Evolutionary conservation across 1,140 invertebrate species (phyloP), one percentile per base, ranked within the genome.

Genomic region (Drosophila erecta): DNA sequence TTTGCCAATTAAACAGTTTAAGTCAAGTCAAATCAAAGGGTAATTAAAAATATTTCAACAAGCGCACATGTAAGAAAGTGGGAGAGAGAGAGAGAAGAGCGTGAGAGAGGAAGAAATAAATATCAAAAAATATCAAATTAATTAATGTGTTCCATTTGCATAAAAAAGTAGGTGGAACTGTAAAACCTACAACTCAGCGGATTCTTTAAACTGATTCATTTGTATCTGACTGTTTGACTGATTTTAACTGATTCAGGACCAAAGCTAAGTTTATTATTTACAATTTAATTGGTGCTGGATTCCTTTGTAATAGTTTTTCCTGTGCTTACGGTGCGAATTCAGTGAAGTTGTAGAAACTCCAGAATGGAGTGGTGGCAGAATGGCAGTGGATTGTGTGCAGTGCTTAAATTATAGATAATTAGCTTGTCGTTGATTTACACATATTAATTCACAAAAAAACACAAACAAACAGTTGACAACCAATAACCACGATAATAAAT

Each of bases 61-160:
- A 86, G 79, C 81, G 81, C 83, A 87, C 83, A 86, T 87, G 65
- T 85, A 83, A 79, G 58, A 89, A 75, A 85, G 81, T 76, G 57
- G 81, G 59, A 84, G 64, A 81, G 76, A 66, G 76, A 87, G 62
- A 80, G 60, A 84, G 76, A 79, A 79, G 76, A 87, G 66, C 85
- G 78, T 87, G 76, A 89, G 72, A 86, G 76, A 86, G 59, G 77
- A 65, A 80, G 65, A 79, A 75, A 74, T 75, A 75, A 85, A 70
- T 71, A 86, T 81, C 57, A 76, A 75, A 85, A 66, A n/a, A n/a
- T 71, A 85, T 77, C 57, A 76, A 79, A 64, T 76, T 71, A 84
- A 59, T 84, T 55, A 66, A 71, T 70, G 61, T 74, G 59, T 54
- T 65, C 22, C 58, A 79, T 62, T 74, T 50, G 27, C 43, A 37